Evolutionary conservation across 2,113 vertebrate species (phyloP), one percentile per base, ranked within the genome.

Genomic region (Sceloporus undulatus): DNA sequence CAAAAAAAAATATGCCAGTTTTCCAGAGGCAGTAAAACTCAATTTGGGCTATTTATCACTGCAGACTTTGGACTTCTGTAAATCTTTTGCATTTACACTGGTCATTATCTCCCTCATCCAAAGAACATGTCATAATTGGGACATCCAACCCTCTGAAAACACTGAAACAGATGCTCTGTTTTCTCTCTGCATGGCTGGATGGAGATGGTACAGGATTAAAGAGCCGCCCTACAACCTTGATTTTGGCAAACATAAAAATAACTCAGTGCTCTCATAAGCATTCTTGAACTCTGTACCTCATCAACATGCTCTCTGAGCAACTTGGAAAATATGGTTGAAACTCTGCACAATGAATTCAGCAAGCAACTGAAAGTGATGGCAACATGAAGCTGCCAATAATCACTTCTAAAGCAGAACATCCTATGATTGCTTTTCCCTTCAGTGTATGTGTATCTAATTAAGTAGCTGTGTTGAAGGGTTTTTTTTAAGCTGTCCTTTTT

Each of bases 401-500:
- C 74, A 77, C 25, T 82, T 70, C 65, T 52, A 71, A 78, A 78
- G 71, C 29, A 93, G 87, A 71, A 90, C 86, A 92, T 0, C 0
- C 40, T 73, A 38, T 85, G 75, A 89, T 38, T 88, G 90, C 91
- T 80, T 94, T 85, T 81, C 19, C 0, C 0, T 8, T 40, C 42
- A 92, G 80, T 85, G 76, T 86, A 82, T 75, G 3, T 40, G 25
- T 1, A 71, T 85, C 80, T 90, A 84, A 89, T 75, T 90, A 89
- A 92, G 74, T 79, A 87, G 74, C 88, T 84, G 87, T 88, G 74
- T 84, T 79, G 87, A 42, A 2, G 85, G 90, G 93, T 94, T 82
- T 94, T 94, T 76, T 52, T 84, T 65, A 19, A 93, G 93, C 89
- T 93, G 93, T 90, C 90, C 65, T 87, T 94, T 95, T 94, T 91